These are phyloP conservation scores for Tanypteryx hageni DNA, from an alignment of 2,888 invertebrate species.

Conservation along the genomic window DNA sequence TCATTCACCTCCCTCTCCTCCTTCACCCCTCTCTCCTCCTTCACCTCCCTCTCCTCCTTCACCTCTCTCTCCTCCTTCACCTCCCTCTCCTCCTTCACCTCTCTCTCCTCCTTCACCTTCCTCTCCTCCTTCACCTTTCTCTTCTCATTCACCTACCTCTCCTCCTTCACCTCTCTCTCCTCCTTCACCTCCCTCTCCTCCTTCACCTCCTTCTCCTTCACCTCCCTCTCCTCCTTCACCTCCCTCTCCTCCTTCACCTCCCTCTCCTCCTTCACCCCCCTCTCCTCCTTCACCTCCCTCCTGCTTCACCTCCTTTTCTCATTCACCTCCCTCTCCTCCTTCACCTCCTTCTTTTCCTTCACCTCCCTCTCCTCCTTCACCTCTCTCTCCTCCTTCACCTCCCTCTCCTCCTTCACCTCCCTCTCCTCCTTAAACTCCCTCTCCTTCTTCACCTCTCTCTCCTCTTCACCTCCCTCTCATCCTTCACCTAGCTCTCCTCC, in stretches of 20 bases:
- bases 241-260: not conserved
- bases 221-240: constrained; percentile 3
- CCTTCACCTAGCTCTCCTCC: not conserved
- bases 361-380: not conserved
- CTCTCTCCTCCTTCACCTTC: not conserved
- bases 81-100: not conserved
- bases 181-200: not conserved
- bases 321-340: not conserved
- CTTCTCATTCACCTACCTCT: not conserved
- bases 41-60: too few species aligned
- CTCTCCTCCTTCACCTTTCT: not conserved
- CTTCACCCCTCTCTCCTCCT: not conserved
- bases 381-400: not conserved
- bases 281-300: too few species aligned
- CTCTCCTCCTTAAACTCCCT: not conserved
- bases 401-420: too few species aligned
- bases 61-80: not conserved
- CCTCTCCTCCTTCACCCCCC: not conserved
- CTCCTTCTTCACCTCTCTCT: not conserved
- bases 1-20: not conserved
- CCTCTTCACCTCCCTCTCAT: not conserved
- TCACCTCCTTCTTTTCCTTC: not conserved
- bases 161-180: not conserved
- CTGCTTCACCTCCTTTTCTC: too few species aligned
- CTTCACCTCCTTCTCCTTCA: not conserved